phyloP scores from a whole-genome alignment of 2,113 vertebrate genomes.

The Otocyon megalotis region DNA sequence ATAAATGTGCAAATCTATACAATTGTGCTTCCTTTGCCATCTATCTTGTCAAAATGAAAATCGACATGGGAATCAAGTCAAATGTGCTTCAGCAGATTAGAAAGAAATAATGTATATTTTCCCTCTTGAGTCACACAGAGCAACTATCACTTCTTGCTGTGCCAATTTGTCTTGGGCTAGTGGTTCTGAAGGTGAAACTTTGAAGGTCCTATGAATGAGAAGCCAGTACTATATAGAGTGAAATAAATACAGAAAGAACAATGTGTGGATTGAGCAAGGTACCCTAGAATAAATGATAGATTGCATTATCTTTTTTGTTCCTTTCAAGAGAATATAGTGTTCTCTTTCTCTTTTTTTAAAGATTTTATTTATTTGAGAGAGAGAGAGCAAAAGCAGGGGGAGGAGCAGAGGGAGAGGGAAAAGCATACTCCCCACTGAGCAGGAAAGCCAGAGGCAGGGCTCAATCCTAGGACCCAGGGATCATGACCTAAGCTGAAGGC shows the following conservation, averaged over 20 bases:
- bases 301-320: background rate
- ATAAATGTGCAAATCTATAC: slow-evolving; percentile 77
- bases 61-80: slow-evolving; percentile 75
- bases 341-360: background rate
- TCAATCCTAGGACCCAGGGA: too few species aligned
- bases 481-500: too few species aligned
- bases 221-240: background rate
- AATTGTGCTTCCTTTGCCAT: slow-evolving; percentile 62
- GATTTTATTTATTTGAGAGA: too few species aligned
- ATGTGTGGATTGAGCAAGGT: background rate
- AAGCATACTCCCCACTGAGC: too few species aligned
- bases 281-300: background rate
- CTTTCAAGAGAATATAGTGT: background rate
- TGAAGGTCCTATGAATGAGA: slow-evolving; percentile 68
- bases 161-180: slow-evolving; percentile 74
- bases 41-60: slow-evolving; percentile 82
- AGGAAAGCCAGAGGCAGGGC: too few species aligned
- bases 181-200: slow-evolving; percentile 75
- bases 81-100: slow-evolving; percentile 75
- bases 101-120: slow-evolving; percentile 75
- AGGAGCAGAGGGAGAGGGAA: too few species aligned
- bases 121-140: slow-evolving; percentile 64
- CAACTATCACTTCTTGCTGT: slow-evolving; percentile 53
- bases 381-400: too few species aligned
- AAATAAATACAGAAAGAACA: slow-evolving; percentile 39